Base-by-base conservation (phyloP, 2,113 vertebrate species). In the Ranitomeya variabilis region DNA sequence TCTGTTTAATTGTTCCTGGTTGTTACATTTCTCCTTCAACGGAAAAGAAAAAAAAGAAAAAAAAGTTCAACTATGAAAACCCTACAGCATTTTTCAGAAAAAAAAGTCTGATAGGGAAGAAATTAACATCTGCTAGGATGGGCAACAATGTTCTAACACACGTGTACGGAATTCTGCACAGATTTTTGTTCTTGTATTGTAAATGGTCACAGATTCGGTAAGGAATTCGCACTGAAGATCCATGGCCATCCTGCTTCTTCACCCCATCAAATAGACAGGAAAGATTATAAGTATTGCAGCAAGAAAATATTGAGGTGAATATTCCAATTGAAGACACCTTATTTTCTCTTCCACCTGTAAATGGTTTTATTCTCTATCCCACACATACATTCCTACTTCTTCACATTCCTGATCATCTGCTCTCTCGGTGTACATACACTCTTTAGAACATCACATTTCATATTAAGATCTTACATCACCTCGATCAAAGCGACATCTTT, bases 1-100 rank as follows among this genome's bases (percentile, higher is more conserved):
- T 82, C 97, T 95, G 88, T 94, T 99, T 91, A 98, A 94, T 91
- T 97, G 97, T 91, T 99, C 98, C 83, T 96, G 97, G 16, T 95
- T 76, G 57, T 90, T 92, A 69, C 96, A 96, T 93, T 99, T 99
- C 90, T 99, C 98, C 98, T 99, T 89, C 60, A 94, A 92, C 54
- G 83, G 87, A 4, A 62, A 45, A 62, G 66, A 52, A 21, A 4
- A 67, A 21, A 14, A 18, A 76, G 73, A 6, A 76, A 23, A 21
- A 14, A 18, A 76, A 45, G 5, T 52, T 76, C 73, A 21, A 9
- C 18, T 1, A 21, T 52, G 45, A 4, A 21, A 76, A 21, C 51
- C 18, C 9, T 45, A 74, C 71, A 45, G 0, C 2, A 37, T 71
- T 7, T 14, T 31, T 71, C 37, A 45, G 37, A 5, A 11, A 14